Evolutionary conservation across 2,888 invertebrate species (phyloP).

Genomic region (Diaprepes abbreviatus): DNA sequence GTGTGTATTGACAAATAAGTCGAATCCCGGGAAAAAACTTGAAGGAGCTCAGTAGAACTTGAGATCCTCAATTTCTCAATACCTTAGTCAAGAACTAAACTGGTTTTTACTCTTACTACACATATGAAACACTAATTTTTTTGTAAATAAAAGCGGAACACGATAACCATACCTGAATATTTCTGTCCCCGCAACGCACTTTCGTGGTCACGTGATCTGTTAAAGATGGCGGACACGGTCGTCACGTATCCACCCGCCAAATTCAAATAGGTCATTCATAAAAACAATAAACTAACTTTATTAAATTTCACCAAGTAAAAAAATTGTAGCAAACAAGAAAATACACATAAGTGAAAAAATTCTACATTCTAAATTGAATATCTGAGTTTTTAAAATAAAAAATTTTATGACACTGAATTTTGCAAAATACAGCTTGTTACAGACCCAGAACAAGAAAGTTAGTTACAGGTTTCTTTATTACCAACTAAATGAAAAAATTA

Average conservation of each 20-base stretch:
- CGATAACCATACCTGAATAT: slow-evolving; percentile 66
- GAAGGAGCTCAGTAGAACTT: slow-evolving; percentile 22
- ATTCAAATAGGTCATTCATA: slow-evolving; percentile 15
- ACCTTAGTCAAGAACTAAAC: slow-evolving; percentile 49
- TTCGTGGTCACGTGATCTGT: slow-evolving; percentile 63
- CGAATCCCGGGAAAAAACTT: slow-evolving; percentile 27
- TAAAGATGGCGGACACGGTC: slow-evolving; percentile 54
- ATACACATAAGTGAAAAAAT: not conserved
- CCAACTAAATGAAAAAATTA: too few species aligned
- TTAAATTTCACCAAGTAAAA: too few species aligned
- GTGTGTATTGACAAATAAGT: slow-evolving; percentile 46
- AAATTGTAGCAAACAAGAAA: too few species aligned
- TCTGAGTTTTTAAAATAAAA: too few species aligned
- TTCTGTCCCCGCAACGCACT: slow-evolving; percentile 65
- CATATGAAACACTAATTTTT: slow-evolving; percentile 52
- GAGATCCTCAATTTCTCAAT: slow-evolving; percentile 45
- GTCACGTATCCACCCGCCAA: slow-evolving; percentile 3
- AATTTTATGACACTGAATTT: too few species aligned
- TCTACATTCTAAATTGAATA: too few species aligned
- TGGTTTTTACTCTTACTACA: slow-evolving; percentile 50
- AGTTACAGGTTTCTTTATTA: too few species aligned
- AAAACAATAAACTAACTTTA: too few species aligned
- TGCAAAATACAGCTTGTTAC: too few species aligned
- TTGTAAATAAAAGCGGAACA: slow-evolving; percentile 58
- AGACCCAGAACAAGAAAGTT: too few species aligned